A percentile compares a stretch with the other conserved stretches of the same genome.
Evolutionary conservation across 2,888 invertebrate species (phyloP).

Genomic region (Adineta ricciae): DNA sequence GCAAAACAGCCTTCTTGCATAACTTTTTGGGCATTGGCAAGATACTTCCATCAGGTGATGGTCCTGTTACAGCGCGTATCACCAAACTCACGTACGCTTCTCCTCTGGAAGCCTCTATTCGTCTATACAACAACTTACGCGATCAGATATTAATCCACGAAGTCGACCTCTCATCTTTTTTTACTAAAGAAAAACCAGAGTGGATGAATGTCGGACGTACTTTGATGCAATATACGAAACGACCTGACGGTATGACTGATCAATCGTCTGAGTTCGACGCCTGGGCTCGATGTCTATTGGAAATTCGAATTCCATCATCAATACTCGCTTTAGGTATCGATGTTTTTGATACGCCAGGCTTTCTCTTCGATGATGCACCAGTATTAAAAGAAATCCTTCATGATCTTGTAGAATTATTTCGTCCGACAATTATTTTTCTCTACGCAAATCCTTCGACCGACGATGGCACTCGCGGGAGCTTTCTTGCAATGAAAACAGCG

Average conservation of each 20-base stretch:
- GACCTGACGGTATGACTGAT: neutral
- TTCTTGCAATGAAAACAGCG: neutral
- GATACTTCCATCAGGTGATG: too few species aligned
- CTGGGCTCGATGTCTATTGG: neutral
- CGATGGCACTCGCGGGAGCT: neutral
- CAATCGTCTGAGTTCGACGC: neutral
- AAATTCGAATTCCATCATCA: neutral
- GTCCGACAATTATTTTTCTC: neutral
- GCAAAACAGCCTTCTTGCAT: too few species aligned
- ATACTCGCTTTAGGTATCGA: neutral
- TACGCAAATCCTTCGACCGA: neutral
- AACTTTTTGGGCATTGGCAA: too few species aligned
- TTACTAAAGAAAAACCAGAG: neutral
- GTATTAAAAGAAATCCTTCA: neutral
- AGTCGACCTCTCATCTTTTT: neutral
- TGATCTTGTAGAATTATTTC: neutral
- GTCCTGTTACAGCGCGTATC: too few species aligned
- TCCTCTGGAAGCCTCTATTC: too few species aligned
- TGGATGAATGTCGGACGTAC: neutral
- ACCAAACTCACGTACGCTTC: too few species aligned
- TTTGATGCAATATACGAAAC: neutral
- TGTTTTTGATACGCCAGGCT: neutral
- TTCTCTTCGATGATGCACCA: neutral
- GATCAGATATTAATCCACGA: neutral
- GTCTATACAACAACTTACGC: too few species aligned